Percentiles rank a stretch among this genome's conserved stretches.
phyloP scores from a whole-genome alignment of 2,888 invertebrate species.

The Polia nebulosa region DNA sequence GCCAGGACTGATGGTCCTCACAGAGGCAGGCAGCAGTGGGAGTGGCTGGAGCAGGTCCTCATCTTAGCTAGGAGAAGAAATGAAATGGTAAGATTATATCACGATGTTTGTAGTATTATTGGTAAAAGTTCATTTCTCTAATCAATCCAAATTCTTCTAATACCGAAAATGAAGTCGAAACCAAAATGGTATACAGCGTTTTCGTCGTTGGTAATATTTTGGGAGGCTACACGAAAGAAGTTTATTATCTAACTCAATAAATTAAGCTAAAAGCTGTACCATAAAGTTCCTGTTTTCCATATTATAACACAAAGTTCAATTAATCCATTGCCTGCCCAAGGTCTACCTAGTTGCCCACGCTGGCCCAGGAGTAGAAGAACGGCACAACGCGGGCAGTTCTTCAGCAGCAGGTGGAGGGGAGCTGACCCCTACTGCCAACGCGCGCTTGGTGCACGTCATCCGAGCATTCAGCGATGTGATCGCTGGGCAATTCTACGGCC shows the following conservation, averaged over 20 bases:
- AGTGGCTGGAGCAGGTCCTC: slow-evolving; percentile 95
- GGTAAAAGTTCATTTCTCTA: too few relatives aligned
- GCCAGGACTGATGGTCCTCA: slow-evolving; percentile 85
- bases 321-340: slow-evolving; percentile 83
- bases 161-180: not conserved
- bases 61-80: slow-evolving; percentile 94
- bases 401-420: slow-evolving; percentile 90
- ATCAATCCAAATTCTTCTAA: not conserved
- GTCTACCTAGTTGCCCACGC: slow-evolving; percentile 97
- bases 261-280: too few relatives aligned
- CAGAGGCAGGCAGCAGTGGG: slow-evolving; percentile 93
- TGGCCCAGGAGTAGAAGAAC: slow-evolving; percentile 97
- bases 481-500: slow-evolving; percentile 98
- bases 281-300: too few relatives aligned
- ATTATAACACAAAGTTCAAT: not conserved
- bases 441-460: slow-evolving; percentile 94
- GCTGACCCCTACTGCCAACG: slow-evolving; percentile 94
- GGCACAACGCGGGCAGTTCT: slow-evolving; percentile 93
- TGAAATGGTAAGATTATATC: slow-evolving; percentile 93
- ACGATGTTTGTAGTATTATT: not conserved
- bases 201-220: not conserved
- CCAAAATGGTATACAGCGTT: too few relatives aligned
- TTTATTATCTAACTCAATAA: too few relatives aligned
- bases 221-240: too few relatives aligned
- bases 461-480: slow-evolving; percentile 95